Evolutionary conservation across 2,888 invertebrate species (phyloP).

Genomic region (Ceriagrion tenellum): DNA sequence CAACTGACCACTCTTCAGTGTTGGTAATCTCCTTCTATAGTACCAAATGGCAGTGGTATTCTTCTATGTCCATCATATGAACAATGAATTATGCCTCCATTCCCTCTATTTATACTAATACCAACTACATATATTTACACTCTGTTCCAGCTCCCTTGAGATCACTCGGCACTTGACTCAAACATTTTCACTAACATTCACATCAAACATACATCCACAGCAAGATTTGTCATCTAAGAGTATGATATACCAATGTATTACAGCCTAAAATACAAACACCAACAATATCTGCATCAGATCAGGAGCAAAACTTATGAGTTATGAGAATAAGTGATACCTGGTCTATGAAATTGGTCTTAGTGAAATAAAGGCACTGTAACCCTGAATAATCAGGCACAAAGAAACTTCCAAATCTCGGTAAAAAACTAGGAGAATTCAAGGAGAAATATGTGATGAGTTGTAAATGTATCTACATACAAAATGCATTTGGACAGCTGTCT

Average conservation of each 20-base stretch:
- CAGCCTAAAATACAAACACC: background rate
- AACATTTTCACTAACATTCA: background rate
- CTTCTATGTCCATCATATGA: background rate
- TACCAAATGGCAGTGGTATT: conserved; percentile 41
- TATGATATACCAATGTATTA: background rate
- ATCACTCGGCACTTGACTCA: background rate
- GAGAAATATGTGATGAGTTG: background rate
- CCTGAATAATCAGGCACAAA: conserved; percentile 40
- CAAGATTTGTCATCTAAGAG: background rate
- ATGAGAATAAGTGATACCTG: background rate
- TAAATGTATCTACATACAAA: background rate
- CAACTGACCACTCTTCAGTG: background rate
- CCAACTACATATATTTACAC: conserved; percentile 28
- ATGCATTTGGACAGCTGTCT: background rate
- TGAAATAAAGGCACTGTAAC: conserved; percentile 57
- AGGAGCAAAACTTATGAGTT: background rate
- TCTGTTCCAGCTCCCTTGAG: conserved; percentile 51
- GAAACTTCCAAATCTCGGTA: background rate
- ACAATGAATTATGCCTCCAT: background rate
- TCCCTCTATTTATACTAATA: background rate
- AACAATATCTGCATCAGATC: background rate
- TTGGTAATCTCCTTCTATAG: background rate
- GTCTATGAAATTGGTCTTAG: conserved; percentile 33
- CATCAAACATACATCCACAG: background rate
- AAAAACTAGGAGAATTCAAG: background rate